Evolutionary conservation across 2,797 vertebrate genomes (phyloP).

Genomic region (Gobionotothen gibberifrons): DNA sequence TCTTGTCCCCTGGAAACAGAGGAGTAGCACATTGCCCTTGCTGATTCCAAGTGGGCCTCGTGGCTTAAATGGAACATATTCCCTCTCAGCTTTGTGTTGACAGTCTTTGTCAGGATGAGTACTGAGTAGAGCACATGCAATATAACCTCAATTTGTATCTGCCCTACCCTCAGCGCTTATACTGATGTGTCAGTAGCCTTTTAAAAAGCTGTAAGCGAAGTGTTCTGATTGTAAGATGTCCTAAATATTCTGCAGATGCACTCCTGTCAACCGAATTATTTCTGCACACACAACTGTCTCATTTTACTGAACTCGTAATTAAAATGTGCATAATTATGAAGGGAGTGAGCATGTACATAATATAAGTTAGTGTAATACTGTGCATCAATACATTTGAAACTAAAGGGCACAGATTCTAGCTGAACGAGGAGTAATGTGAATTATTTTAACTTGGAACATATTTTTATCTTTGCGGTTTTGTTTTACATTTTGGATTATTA

Average conservation of each 20-base stretch:
- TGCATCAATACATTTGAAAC: neutral
- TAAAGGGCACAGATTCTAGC: neutral
- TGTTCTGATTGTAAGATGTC: constrained; percentile 7
- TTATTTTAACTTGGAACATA: neutral
- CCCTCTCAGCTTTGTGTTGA: constrained; percentile 21
- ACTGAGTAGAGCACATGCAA: neutral
- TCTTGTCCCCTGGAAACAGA: constrained; percentile 68
- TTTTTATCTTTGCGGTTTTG: too few relatives aligned
- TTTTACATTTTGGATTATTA: too few relatives aligned
- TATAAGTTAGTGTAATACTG: neutral
- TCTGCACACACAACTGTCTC: neutral
- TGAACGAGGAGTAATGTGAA: neutral
- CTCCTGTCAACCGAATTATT: neutral
- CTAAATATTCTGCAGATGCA: neutral
- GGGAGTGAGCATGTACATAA: too few relatives aligned
- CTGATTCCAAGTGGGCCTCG: constrained; percentile 46
- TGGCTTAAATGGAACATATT: constrained; percentile 42
- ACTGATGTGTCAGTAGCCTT: neutral
- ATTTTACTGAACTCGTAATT: neutral
- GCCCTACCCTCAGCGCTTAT: neutral
- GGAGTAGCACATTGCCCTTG: constrained; percentile 56
- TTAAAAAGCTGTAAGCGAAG: neutral
- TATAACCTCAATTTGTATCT: neutral
- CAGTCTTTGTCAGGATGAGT: constrained; percentile 1
- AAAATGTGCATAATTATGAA: neutral